phyloP scores from a whole-genome alignment of 2,888 invertebrate genomes.

The Acanthosepion lycidas region DNA sequence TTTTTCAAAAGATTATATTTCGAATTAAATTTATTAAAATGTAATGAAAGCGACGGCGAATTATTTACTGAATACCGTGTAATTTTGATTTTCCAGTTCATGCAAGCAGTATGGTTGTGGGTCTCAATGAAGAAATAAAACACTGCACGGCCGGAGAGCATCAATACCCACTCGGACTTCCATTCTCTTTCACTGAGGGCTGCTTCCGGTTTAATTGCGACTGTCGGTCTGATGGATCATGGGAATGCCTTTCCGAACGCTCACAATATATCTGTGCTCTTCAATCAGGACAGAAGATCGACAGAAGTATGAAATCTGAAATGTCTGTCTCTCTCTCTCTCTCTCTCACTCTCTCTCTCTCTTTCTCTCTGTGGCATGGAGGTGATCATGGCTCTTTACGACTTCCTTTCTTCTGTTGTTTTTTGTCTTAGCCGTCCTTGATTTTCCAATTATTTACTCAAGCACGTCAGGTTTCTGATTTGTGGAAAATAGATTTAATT shows the following conservation, averaged over 20 bases:
- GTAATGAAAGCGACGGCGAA: no score
- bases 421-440: no score
- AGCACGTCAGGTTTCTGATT: no score
- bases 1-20: not conserved
- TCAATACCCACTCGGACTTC: not conserved
- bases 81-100: not conserved
- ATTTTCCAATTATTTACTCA: no score
- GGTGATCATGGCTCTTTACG: no score
- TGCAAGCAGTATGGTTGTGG: not conserved
- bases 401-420: no score
- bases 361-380: no score
- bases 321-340: no score
- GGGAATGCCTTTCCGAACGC: constrained; percentile 58
- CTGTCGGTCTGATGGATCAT: constrained; percentile 62
- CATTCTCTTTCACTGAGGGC: constrained; percentile 57
- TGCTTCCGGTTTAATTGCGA: constrained; percentile 62
- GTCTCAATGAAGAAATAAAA: not conserved
- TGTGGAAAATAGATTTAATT: no score
- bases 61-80: not conserved
- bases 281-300: not conserved
- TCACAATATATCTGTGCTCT: not conserved
- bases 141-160: not conserved
- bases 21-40: no score
- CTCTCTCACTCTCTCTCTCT: no score
- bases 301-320: not conserved